A percentile compares a stretch with the other conserved stretches of the same genome.
Evolutionary conservation across 2,113 vertebrate genomes (phyloP).

Genomic region (Noctilio leporinus): DNA sequence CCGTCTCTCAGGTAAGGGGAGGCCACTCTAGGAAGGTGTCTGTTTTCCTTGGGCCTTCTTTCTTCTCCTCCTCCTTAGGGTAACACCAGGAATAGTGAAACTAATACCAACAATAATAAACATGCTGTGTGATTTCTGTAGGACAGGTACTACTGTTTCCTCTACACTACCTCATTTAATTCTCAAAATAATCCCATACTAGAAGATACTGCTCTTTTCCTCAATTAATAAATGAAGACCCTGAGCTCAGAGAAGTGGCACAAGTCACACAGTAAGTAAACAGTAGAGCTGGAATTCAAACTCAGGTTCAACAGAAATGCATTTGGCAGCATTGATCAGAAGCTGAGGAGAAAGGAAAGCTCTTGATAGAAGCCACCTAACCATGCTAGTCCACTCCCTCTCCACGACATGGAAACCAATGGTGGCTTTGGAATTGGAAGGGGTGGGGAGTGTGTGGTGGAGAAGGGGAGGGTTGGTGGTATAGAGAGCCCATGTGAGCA

Average conservation of each 20-base stretch:
- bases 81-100: background rate
- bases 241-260: background rate
- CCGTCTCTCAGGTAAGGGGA: slow-evolving; percentile 81
- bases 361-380: background rate
- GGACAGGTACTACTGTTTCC: no score
- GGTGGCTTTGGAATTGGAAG: background rate
- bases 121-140: background rate
- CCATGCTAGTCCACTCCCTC: no score
- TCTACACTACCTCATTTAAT: background rate
- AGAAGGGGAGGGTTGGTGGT: no score
- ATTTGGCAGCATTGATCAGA: background rate
- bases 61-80: background rate
- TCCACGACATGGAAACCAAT: background rate
- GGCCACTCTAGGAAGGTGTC: background rate
- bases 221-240: background rate
- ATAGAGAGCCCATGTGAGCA: background rate
- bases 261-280: background rate
- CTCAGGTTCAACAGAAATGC: background rate
- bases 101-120: background rate
- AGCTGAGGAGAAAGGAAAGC: background rate
- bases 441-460: no score
- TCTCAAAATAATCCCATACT: background rate
- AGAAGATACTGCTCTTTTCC: background rate
- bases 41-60: background rate
- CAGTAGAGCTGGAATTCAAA: background rate